Conservation (phyloP, 2,888 invertebrate species). For the Drosophila recens region DNA sequence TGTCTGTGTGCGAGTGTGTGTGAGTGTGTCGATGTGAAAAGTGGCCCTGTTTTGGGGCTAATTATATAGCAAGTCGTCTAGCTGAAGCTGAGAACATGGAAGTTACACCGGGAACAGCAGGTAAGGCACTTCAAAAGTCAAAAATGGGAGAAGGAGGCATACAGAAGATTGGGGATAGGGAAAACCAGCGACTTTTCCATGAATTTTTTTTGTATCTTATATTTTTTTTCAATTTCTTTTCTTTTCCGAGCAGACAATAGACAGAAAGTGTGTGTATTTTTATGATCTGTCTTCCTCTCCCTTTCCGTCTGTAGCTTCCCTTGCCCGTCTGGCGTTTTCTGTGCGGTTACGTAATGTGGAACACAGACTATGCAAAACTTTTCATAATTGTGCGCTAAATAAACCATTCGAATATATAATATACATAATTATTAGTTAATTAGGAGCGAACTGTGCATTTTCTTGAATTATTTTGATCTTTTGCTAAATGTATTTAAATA, state of each 20-base stretch:
- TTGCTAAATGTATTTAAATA: not conserved
- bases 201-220: not conserved
- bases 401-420: slow-evolving; percentile 23
- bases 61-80: slow-evolving; percentile 64
- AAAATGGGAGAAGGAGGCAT: slow-evolving; percentile 7
- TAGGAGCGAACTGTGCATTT: slow-evolving; percentile 30
- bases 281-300: slow-evolving; percentile 40
- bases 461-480: slow-evolving; percentile 22
- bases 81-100: slow-evolving; percentile 72
- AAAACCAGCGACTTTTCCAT: slow-evolving; percentile 43
- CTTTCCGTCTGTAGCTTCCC: not conserved
- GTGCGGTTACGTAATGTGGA: slow-evolving; percentile 72
- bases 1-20: slow-evolving; percentile 27
- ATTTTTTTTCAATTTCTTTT: slow-evolving; percentile 11
- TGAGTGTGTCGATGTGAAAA: slow-evolving; percentile 50
- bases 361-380: slow-evolving; percentile 45
- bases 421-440: slow-evolving; percentile 41
- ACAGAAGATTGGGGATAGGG: slow-evolving; percentile 11
- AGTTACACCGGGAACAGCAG: slow-evolving; percentile 60
- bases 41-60: slow-evolving; percentile 73
- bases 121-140: slow-evolving; percentile 48
- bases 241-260: slow-evolving; percentile 52
- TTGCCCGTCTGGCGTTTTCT: slow-evolving; percentile 35
- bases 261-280: slow-evolving; percentile 66
- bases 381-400: slow-evolving; percentile 64